Conservation (phyloP, 2,797 vertebrate genomes). For the Zalophus californianus region DNA sequence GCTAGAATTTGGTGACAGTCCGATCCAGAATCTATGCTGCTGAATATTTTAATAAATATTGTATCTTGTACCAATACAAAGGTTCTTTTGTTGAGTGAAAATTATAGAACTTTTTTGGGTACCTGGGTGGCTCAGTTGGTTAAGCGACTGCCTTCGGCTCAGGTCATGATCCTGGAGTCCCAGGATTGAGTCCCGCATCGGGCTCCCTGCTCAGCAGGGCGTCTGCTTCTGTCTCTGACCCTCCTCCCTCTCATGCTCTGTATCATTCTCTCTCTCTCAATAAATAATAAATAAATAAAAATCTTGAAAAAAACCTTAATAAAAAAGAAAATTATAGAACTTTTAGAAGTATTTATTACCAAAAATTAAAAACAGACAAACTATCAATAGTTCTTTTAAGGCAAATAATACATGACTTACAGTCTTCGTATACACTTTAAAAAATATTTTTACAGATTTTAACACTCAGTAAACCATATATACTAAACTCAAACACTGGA, state of each 20-base stretch:
- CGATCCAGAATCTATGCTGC: not conserved
- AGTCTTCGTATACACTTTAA: not conserved
- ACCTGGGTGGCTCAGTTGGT: no score
- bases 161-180: no score
- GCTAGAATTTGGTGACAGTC: not conserved
- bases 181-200: no score
- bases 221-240: no score
- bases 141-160: no score
- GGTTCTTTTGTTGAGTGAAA: not conserved
- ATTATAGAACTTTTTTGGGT: not conserved
- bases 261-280: no score
- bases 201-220: no score
- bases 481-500: not conserved
- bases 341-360: not conserved
- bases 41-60: not conserved
- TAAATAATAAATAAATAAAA: no score
- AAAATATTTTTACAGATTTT: constrained; percentile 12
- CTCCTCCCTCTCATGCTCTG: no score
- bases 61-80: not conserved
- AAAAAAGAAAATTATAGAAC: not conserved
- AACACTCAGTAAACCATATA: not conserved
- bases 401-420: not conserved
- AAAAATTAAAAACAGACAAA: not conserved
- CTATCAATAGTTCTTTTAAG: not conserved
- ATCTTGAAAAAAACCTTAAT: no score